Base-by-base conservation (phyloP, 2,888 invertebrate species). In the Macrophya annulata region DNA sequence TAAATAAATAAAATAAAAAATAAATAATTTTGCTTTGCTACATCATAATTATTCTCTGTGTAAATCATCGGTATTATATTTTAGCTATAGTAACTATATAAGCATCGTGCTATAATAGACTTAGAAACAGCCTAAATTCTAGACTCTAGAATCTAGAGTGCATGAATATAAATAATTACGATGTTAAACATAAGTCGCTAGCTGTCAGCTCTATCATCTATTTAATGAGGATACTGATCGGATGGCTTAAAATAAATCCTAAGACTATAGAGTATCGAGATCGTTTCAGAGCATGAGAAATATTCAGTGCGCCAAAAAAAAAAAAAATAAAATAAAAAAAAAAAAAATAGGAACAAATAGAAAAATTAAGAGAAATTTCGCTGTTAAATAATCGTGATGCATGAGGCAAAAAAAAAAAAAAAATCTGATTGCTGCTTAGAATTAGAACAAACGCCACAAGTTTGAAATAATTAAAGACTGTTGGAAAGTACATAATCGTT, bases 1-100 rank as follows among this genome's bases (percentile, higher is more conserved):
- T 31, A 31, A 31, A 31, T 31, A 31, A 31, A 2, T 31, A 31
- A 31, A 31, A 2, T 6, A 77, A 51, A 43, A 62, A 62, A n/a
- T n/a, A n/a, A n/a, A n/a, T n/a, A n/a, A n/a, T n/a, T 21, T 62
- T 77, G 77, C 77, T 77, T 77, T 55, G 77, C 77, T 77, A 55
- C 0, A 21, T n/a, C 55, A 55, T 55, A 31, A 77, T 77, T 1
- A 55, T 77, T 55, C 12, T 77, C 55, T 51, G 1, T 77, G n/a
- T 55, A 3, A 17, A 77, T 51, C n/a, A 55, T 74, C 17, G 72
- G 40, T 43, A 51, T 77, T 45, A 51, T 15, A 21, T 45, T 55
- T 55, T 8, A 55, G 37, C 55, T 55, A 55, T 55, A 37, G 31
- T 55, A n/a, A 77, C 21, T 77, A n/a, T n/a, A n/a, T n/a, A n/a